Percentiles rank a stretch among this genome's conserved stretches.
These are phyloP conservation scores for Arctocebus calabarensis DNA, from an alignment of 2,797 vertebrate species.

Conservation along the genomic window DNA sequence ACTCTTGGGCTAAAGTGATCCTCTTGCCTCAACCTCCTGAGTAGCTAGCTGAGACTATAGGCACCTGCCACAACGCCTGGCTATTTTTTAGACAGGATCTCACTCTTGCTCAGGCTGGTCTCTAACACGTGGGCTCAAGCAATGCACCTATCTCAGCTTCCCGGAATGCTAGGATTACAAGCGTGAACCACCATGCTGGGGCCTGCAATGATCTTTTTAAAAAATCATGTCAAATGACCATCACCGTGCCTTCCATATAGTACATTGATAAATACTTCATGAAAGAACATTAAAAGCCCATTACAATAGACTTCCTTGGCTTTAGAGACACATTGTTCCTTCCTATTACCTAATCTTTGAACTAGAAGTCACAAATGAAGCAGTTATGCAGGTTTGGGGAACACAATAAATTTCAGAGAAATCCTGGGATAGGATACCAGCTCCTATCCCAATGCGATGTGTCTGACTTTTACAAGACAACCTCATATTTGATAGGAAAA, in stretches of 20 bases:
- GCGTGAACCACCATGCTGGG: background rate
- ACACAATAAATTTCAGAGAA: background rate
- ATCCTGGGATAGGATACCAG: background rate
- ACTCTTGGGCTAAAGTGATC: too few relatives aligned
- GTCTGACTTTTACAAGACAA: background rate
- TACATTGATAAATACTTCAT: background rate
- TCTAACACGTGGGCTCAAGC: too few relatives aligned
- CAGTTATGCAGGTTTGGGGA: background rate
- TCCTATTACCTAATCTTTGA: background rate
- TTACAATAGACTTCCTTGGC: conserved; percentile 19
- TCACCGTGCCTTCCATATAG: background rate
- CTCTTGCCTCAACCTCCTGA: too few relatives aligned
- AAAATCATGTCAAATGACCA: background rate
- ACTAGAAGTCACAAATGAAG: background rate
- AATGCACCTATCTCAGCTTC: too few relatives aligned
- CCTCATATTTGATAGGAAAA: background rate
- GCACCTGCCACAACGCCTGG: too few relatives aligned
- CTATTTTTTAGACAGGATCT: too few relatives aligned
- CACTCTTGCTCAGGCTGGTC: too few relatives aligned
- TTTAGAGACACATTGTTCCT: background rate
- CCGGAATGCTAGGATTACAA: too few relatives aligned
- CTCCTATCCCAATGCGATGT: background rate
- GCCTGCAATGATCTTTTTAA: background rate
- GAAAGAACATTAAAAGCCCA: background rate
- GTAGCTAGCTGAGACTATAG: too few relatives aligned